Evolutionary conservation across 1,140 invertebrate genomes (phyloP).

Genomic region (Drosophila eugracilis): DNA sequence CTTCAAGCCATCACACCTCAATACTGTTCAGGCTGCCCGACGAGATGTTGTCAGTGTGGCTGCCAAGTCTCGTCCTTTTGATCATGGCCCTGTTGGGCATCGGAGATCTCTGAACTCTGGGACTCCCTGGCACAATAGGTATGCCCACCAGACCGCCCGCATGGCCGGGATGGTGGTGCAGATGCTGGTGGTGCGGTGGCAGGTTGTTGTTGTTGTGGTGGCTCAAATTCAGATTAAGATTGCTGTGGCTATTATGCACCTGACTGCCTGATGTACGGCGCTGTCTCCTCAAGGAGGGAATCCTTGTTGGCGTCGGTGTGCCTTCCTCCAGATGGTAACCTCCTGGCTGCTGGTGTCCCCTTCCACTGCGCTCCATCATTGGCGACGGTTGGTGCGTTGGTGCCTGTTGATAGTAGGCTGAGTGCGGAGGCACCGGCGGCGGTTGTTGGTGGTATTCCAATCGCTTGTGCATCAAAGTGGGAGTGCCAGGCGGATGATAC

Average conservation of each 20-base stretch:
- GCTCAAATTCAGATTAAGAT: slow-evolving; percentile 54
- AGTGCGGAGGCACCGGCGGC: slow-evolving; percentile 76
- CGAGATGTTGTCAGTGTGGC: slow-evolving; percentile 84
- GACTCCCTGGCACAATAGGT: slow-evolving; percentile 80
- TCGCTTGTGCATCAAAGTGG: slow-evolving; percentile 71
- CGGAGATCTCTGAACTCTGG: slow-evolving; percentile 79
- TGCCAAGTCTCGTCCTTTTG: slow-evolving; percentile 79
- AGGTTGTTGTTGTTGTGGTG: slow-evolving; percentile 61
- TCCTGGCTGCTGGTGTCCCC: slow-evolving; percentile 64
- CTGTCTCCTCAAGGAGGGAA: slow-evolving; percentile 75
- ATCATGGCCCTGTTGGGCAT: slow-evolving; percentile 79
- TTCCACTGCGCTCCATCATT: slow-evolving; percentile 70
- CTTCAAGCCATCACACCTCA: slow-evolving; percentile 66
- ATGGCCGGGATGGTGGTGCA: slow-evolving; percentile 45
- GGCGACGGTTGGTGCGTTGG: slow-evolving; percentile 50
- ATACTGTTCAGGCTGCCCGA: slow-evolving; percentile 85
- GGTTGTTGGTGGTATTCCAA: slow-evolving; percentile 69
- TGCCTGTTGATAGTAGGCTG: slow-evolving; percentile 64
- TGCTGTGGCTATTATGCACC: slow-evolving; percentile 67
- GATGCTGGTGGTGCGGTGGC: slow-evolving; percentile 54
- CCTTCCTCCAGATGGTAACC: slow-evolving; percentile 50
- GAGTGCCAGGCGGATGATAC: slow-evolving; percentile 73
- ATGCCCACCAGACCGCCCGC: slow-evolving; percentile 66
- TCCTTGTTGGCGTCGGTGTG: slow-evolving; percentile 64
- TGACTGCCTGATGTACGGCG: slow-evolving; percentile 68